Conservation (phyloP, 2,888 invertebrate genomes). For the Spialia ferax region DNA sequence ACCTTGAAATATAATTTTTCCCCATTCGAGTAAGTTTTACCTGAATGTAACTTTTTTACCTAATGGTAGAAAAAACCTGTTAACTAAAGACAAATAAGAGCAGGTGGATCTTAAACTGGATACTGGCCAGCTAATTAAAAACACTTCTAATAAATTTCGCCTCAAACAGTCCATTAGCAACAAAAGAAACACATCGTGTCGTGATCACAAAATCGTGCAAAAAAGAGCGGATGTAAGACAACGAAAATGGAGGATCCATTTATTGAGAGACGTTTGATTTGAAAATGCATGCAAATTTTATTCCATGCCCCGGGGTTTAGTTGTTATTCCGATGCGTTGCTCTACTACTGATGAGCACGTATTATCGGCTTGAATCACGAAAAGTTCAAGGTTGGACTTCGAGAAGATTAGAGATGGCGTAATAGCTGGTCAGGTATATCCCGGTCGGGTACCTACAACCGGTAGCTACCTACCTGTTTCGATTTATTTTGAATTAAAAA, state of each 20-base stretch:
- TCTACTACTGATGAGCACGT: constrained; percentile 25
- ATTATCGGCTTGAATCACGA: constrained; percentile 44
- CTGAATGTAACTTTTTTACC: too few relatives aligned
- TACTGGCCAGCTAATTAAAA: neutral
- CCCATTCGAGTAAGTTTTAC: too few relatives aligned
- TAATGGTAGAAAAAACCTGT: neutral
- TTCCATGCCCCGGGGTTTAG: constrained; percentile 54
- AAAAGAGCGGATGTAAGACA: constrained; percentile 23
- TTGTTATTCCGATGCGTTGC: constrained; percentile 45
- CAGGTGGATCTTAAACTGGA: neutral
- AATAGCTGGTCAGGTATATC: neutral
- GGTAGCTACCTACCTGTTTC: too few relatives aligned
- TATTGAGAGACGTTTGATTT: constrained; percentile 41
- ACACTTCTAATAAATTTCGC: constrained; percentile 10
- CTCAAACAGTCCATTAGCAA: constrained; percentile 5
- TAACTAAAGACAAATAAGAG: neutral
- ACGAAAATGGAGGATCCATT: constrained; percentile 26
- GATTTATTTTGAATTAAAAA: too few relatives aligned
- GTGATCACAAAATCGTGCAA: constrained; percentile 33
- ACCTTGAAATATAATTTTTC: too few relatives aligned
- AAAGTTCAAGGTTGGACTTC: constrained; percentile 51
- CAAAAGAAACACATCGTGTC: constrained; percentile 23
- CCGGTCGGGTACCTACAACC: neutral
- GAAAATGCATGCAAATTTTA: constrained; percentile 63
- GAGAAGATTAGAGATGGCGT: constrained; percentile 35